Base-by-base conservation (phyloP, 2,888 invertebrate genomes). In the Eurytoma californica region DNA sequence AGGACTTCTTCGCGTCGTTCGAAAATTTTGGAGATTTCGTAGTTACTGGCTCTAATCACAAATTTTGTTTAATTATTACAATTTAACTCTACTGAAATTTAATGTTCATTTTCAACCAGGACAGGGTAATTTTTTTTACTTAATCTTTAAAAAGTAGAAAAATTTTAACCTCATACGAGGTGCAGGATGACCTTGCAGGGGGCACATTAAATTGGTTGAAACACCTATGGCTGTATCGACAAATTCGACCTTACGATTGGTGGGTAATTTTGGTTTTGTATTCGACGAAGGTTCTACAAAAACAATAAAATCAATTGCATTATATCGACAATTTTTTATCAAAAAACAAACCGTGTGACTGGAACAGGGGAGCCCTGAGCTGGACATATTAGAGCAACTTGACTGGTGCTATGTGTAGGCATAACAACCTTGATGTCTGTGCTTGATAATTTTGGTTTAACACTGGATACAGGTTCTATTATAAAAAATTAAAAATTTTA, bases 101-200 rank as follows among this genome's bases (percentile, higher is more conserved):
- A 61, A 14, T 39, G n/a, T n/a, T 55, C 86, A 88, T 87, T 89
- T 39, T 39, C 39, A 39, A 92, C 92, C 91, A 91, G 88, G 91
- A 92, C 79, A 84, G 85, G 47, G 92, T 91, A 68, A 67, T 55
- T 14, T 13, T 20, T 24, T 53, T n/a, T 58, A 39, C 16, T 68
- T 49, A 28, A 72, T 51, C 30, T 39, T 53, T 68, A 63, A 13
- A 69, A 69, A 30, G 53, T 49, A 72, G 55, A 61, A 39, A 39
- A 24, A 30, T 72, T 61, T 85, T 87, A 84, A 90, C 90, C 90
- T 89, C 84, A 84, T 87, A 79, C 87, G 83, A 80, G 89, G 88
- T 87, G 94, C 93, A 85, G 95, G 95, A 90, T 93, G 94, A 85
- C 94, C 95, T 92, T 95, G 95, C 83, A 95, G 94, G 89, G 94